phyloP scores from a whole-genome alignment of 2,113 vertebrate genomes.

The Percina caprodes region DNA sequence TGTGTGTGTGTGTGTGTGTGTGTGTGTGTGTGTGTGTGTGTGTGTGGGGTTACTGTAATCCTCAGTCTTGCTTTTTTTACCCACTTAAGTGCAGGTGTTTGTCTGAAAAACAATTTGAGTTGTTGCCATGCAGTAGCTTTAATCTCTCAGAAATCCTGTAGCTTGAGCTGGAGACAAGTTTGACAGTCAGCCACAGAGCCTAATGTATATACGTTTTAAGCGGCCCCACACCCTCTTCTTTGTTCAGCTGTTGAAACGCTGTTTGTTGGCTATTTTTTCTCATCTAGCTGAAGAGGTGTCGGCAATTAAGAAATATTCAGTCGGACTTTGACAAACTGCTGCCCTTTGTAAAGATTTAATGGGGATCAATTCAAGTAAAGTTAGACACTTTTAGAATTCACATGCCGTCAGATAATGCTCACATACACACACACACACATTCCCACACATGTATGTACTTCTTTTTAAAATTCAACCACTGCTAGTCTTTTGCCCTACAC shows the following conservation, averaged over 20 bases:
- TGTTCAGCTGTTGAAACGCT: constrained; percentile 22
- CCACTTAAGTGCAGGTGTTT: background rate
- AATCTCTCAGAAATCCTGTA: constrained; percentile 26
- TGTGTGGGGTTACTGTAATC: background rate
- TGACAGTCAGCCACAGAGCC: constrained; percentile 39
- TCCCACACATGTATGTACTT: constrained; percentile 23
- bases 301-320: constrained; percentile 31
- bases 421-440: constrained; percentile 6
- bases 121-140: constrained; percentile 24
- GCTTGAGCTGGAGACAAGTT: constrained; percentile 11
- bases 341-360: constrained; percentile 59
- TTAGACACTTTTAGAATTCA: constrained; percentile 38
- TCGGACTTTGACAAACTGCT: constrained; percentile 58
- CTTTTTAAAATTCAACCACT: constrained; percentile 9
- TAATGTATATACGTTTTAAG: constrained; percentile 43
- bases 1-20: background rate
- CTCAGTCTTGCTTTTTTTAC: constrained; percentile 16
- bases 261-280: constrained; percentile 49
- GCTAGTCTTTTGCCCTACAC: constrained; percentile 9
- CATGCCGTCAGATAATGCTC: constrained; percentile 22
- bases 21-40: background rate
- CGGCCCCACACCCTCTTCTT: constrained; percentile 37
- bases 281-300: constrained; percentile 39
- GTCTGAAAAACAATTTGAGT: constrained; percentile 16
- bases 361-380: constrained; percentile 59